Evolutionary conservation across 2,113 vertebrate species (phyloP).

Genomic region (Myotis brandtii): DNA sequence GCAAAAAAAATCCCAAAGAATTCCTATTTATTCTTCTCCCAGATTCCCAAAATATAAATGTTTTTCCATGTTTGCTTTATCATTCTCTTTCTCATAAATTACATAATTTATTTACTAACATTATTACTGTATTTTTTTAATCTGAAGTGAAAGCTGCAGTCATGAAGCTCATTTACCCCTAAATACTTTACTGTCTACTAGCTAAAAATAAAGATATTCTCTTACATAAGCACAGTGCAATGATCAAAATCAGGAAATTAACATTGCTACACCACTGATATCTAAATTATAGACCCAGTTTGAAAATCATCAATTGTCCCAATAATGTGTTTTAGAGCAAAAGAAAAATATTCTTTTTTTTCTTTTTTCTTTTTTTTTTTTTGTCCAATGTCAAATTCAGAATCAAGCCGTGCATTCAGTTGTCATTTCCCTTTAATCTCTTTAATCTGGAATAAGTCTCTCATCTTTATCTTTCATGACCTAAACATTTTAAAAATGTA

Average conservation of each 20-base stretch:
- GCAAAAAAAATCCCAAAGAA: not conserved
- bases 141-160: not conserved
- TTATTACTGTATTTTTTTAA: not conserved
- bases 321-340: not conserved
- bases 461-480: not conserved
- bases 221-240: not conserved
- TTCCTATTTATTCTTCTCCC: not conserved
- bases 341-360: not conserved
- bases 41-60: not conserved
- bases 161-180: not conserved
- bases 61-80: not conserved
- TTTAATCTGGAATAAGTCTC: not conserved
- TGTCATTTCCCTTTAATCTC: not conserved
- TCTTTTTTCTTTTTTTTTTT: not conserved
- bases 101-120: not conserved
- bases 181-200: not conserved
- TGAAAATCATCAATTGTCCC: not conserved
- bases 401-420: not conserved
- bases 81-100: not conserved
- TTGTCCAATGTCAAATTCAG: not conserved
- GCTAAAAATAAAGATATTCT: not conserved
- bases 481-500: not conserved
- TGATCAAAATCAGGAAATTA: not conserved
- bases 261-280: not conserved
- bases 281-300: not conserved